Evolutionary conservation across 2,888 invertebrate species (phyloP).

Genomic region (Latrodectus hesperus): DNA sequence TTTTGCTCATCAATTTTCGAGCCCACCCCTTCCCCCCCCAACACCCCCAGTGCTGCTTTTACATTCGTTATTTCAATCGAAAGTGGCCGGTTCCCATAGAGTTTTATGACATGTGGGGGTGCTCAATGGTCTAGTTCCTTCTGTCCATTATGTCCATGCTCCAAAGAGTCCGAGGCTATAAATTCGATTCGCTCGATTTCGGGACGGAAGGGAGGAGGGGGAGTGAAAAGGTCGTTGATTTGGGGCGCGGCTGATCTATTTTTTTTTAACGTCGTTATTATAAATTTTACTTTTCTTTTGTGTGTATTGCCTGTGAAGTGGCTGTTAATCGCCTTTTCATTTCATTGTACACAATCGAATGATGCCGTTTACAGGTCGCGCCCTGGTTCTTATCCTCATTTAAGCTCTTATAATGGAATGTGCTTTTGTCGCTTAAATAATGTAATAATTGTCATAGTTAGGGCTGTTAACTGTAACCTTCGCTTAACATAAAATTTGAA

Average conservation of each 20-base stretch:
- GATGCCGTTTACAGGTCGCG: not conserved
- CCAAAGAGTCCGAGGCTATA: constrained; percentile 8
- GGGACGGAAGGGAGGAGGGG: not conserved
- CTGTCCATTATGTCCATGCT: not conserved
- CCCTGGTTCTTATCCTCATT: too few species aligned
- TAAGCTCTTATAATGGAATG: too few species aligned
- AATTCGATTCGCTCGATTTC: constrained; percentile 6
- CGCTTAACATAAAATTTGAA: too few species aligned
- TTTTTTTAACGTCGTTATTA: constrained; percentile 1
- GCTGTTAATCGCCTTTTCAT: constrained; percentile 12
- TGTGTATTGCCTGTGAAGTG: not conserved
- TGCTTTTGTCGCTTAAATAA: too few species aligned
- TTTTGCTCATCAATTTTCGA: constrained; percentile 48
- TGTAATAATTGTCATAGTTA: too few species aligned
- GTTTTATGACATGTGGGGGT: not conserved
- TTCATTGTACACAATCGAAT: not conserved
- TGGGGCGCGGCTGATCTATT: not conserved
- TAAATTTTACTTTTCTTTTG: not conserved
- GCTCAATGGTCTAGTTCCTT: not conserved
- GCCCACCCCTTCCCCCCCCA: not conserved
- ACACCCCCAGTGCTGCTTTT: not conserved
- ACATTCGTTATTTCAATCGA: constrained; percentile 58
- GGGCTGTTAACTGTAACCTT: too few species aligned
- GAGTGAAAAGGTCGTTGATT: constrained; percentile 9
- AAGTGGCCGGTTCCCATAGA: constrained; percentile 1